A percentile compares a stretch with the other conserved stretches of the same genome.
These are phyloP conservation scores for Acanthochromis polyacanthus DNA, from an alignment of 2,113 vertebrate genomes.

Conservation along the genomic window DNA sequence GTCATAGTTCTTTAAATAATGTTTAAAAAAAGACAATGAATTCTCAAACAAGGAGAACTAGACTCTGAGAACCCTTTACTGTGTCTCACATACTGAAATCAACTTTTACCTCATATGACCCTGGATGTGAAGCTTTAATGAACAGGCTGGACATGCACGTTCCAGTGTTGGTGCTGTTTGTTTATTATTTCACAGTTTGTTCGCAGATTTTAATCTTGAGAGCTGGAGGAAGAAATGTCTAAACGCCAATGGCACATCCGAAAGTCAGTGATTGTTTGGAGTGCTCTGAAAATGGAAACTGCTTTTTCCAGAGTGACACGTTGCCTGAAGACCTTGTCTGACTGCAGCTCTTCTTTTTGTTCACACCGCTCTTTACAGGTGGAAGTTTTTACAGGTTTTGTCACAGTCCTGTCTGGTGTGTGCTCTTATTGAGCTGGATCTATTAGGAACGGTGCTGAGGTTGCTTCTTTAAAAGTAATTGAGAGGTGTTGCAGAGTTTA, in stretches of 20 bases:
- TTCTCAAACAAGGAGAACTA: neutral
- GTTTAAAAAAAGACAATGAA: neutral
- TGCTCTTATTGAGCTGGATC: neutral
- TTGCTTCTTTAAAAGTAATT: neutral
- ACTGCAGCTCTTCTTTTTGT: slow-evolving; percentile 20
- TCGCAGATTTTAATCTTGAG: slow-evolving; percentile 33
- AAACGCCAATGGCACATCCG: slow-evolving; percentile 55
- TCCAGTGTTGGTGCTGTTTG: neutral
- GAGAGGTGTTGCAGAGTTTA: neutral
- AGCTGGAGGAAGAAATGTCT: slow-evolving; percentile 31
- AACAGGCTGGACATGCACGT: neutral
- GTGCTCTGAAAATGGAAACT: slow-evolving; percentile 55
- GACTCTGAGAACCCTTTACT: neutral
- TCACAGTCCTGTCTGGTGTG: neutral
- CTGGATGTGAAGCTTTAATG: neutral
- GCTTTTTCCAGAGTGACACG: slow-evolving; percentile 48
- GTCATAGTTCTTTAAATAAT: neutral
- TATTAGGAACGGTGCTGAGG: neutral
- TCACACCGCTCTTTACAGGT: slow-evolving; percentile 2
- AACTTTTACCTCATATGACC: neutral
- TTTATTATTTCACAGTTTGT: slow-evolving; percentile 44
- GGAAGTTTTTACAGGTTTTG: neutral
- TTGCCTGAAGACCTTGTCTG: slow-evolving; percentile 51
- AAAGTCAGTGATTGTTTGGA: slow-evolving; percentile 61
- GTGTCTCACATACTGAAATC: neutral